These are phyloP conservation scores for Eumerus sabulonum DNA, from an alignment of 2,888 invertebrate species.

Conservation along the genomic window DNA sequence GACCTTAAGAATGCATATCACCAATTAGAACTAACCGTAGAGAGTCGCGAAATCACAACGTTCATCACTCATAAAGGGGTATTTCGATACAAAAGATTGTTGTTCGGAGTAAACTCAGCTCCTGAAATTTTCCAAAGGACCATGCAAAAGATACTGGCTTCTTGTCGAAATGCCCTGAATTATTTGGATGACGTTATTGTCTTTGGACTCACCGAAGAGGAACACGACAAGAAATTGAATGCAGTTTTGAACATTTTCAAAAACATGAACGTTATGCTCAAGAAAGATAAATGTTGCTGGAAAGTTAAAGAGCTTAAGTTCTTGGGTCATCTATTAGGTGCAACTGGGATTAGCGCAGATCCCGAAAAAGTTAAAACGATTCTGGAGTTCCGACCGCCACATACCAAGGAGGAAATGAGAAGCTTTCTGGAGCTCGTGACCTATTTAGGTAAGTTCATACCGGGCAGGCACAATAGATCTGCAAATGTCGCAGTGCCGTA, in stretches of 20 bases:
- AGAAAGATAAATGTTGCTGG: too few relatives aligned
- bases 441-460: slow-evolving; percentile 73
- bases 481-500: too few relatives aligned
- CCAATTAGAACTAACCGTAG: slow-evolving; percentile 1
- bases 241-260: slow-evolving; percentile 61
- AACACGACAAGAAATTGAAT: slow-evolving; percentile 69
- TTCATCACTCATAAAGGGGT: slow-evolving; percentile 45
- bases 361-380: slow-evolving; percentile 67
- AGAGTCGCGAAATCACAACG: slow-evolving; percentile 38
- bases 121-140: slow-evolving; percentile 64
- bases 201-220: slow-evolving; percentile 67
- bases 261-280: slow-evolving; percentile 70
- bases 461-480: too few relatives aligned
- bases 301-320: slow-evolving; percentile 65
- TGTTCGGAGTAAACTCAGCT: slow-evolving; percentile 71
- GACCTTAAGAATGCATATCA: slow-evolving; percentile 7
- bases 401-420: slow-evolving; percentile 70
- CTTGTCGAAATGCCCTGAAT: slow-evolving; percentile 69
- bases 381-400: too few relatives aligned
- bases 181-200: too few relatives aligned
- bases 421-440: slow-evolving; percentile 74
- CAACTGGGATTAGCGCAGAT: slow-evolving; percentile 66
- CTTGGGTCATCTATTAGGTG: slow-evolving; percentile 70
- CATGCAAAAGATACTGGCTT: slow-evolving; percentile 70
- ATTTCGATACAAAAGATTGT: slow-evolving; percentile 73